Base-by-base conservation (phyloP, 1,140 invertebrate genomes). In the Steinernema feltiae region DNA sequence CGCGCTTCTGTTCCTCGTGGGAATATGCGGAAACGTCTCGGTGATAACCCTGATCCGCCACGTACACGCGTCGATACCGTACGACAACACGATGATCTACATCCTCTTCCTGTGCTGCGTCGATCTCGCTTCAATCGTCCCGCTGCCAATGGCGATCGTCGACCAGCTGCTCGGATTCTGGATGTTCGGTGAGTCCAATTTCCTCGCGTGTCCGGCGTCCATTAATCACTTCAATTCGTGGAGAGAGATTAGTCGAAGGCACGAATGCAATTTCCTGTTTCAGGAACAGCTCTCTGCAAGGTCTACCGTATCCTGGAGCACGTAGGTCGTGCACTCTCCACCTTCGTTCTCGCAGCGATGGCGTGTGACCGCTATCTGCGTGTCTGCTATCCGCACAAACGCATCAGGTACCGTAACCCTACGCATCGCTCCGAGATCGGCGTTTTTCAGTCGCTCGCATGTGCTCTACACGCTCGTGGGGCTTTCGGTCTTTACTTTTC, bases 71-170 rank as follows among this genome's bases (percentile, higher is more conserved):
- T 76, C 48, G 30, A 79, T 74, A 17, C 48, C 75, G 24, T 81
- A 84, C 70, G 85, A 85, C 73, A 86, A 83, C 32, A 85, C 84
- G 7, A 82, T 85, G 80, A 77, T 86, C 27, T 85, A 86, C 63
- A 77, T 86, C 2, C 46, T 80, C 2, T 83, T 85, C 71, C 74
- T 85, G 31, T 86, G 84, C 69, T 81, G 81, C 53, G 84, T 86
- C 1, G 84, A 85, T 32, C 76, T 85, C 24, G 74, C 82, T 2
- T 79, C 76, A 12, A 83, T 85, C 70, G 73, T 86, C 1, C 84
- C 84, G 0, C 70, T 85, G 21, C 84, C 84, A 29, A 86, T 85
- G 84, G 83, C 84, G 1, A 85, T 85, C 48, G 75, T 86, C 21
- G 84, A 85, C 48, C 84, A 85, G 76, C 74, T 86, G 15, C 80